These are phyloP conservation scores for Sphaeramia orbicularis DNA, from an alignment of 2,797 vertebrate genomes.

Conservation along the genomic window DNA sequence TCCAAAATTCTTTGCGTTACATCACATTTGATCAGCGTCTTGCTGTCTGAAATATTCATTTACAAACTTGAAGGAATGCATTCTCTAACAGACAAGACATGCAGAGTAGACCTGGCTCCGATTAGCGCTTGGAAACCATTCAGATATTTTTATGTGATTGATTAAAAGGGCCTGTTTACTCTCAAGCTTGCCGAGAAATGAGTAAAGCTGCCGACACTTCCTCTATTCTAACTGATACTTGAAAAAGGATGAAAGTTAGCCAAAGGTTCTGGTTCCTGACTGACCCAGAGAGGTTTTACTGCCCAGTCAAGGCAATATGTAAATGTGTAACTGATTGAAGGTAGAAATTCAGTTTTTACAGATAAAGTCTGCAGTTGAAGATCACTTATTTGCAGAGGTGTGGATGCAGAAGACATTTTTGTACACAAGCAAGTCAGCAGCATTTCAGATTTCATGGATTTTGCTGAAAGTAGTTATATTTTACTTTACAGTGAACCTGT, in stretches of 20 bases:
- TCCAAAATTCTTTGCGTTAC: conserved; percentile 27
- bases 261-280: background rate
- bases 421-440: too few relatives aligned
- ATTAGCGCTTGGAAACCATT: conserved; percentile 54
- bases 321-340: too few relatives aligned
- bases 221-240: conserved; percentile 8
- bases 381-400: background rate
- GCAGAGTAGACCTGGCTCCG: conserved; percentile 40
- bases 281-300: conserved; percentile 19
- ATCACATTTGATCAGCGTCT: conserved; percentile 34
- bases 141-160: conserved; percentile 54
- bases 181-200: conserved; percentile 11
- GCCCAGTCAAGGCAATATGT: background rate
- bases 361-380: background rate
- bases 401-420: too few relatives aligned
- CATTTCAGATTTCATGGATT: too few relatives aligned
- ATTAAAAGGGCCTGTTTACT: conserved; percentile 36
- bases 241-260: conserved; percentile 11
- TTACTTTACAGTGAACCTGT: too few relatives aligned
- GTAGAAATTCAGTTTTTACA: too few relatives aligned
- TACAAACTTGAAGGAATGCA: conserved; percentile 20
- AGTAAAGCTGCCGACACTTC: conserved; percentile 36
- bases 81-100: background rate
- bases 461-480: too few relatives aligned
- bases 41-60: conserved; percentile 44